Evolutionary conservation across 1,140 invertebrate species (phyloP).

Genomic region (Drosophila biarmipes): DNA sequence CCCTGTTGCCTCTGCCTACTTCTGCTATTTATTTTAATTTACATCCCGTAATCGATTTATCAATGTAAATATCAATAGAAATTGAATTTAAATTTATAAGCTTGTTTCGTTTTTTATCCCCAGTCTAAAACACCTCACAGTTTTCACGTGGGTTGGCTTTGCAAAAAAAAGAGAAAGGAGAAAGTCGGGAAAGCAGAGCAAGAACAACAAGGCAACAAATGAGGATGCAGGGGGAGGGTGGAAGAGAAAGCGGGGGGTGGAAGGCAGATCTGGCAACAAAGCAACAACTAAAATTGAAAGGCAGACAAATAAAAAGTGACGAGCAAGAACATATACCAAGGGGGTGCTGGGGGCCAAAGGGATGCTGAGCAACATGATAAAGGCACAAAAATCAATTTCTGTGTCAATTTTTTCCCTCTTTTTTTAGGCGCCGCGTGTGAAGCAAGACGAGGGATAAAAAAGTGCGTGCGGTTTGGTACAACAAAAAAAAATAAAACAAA

Average conservation of each 20-base stretch:
- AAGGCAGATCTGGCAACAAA: slow-evolving; percentile 24
- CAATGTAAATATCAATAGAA: background rate
- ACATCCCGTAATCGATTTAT: background rate
- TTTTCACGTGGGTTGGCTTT: slow-evolving; percentile 4
- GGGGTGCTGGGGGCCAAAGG: slow-evolving; percentile 6
- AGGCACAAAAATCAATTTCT: slow-evolving; percentile 78
- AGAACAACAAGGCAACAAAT: slow-evolving; percentile 36
- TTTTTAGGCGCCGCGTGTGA: slow-evolving; percentile 45
- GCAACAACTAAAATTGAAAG: slow-evolving; percentile 50
- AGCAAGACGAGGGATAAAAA: slow-evolving; percentile 35
- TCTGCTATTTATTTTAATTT: background rate
- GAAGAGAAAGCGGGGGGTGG: background rate
- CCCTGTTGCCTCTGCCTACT: background rate
- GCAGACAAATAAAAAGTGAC: slow-evolving; percentile 47
- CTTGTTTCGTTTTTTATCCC: background rate
- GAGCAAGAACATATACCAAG: slow-evolving; percentile 12
- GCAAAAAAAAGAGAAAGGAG: background rate
- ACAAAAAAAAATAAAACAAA: background rate
- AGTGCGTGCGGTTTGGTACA: slow-evolving; percentile 30
- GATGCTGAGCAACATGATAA: slow-evolving; percentile 66
- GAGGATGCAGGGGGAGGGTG: background rate
- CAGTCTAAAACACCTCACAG: slow-evolving; percentile 16
- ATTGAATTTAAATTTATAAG: background rate
- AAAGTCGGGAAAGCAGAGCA: slow-evolving; percentile 18
- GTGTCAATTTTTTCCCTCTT: slow-evolving; percentile 58